phyloP scores from a whole-genome alignment of 2,113 vertebrate genomes.

The Ictalurus punctatus region DNA sequence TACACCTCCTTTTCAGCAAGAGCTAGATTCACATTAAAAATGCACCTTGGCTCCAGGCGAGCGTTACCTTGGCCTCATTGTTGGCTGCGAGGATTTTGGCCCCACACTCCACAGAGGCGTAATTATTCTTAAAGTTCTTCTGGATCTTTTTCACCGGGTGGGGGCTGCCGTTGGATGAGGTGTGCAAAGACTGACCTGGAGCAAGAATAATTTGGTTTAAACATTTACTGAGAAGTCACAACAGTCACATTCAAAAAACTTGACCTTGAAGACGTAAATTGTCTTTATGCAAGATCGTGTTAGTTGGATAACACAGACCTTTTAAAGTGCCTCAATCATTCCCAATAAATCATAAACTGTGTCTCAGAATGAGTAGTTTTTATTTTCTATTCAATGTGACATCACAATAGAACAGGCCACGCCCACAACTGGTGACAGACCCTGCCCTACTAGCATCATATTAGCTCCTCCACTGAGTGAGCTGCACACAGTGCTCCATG shows the following conservation, averaged over 20 bases:
- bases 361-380: too few relatives aligned
- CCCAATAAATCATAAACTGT: too few relatives aligned
- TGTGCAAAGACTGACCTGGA: conserved; percentile 90
- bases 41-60: neutral
- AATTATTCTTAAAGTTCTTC: conserved; percentile 97
- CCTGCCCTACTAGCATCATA: too few relatives aligned
- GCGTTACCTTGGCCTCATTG: conserved; percentile 92
- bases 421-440: too few relatives aligned
- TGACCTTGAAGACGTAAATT: too few relatives aligned
- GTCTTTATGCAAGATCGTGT: neutral
- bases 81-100: conserved; percentile 97
- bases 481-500: too few relatives aligned
- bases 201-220: neutral
- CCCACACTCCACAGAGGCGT: conserved; percentile 97
- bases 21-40: neutral
- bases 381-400: too few relatives aligned
- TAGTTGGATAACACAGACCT: neutral
- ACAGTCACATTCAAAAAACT: too few relatives aligned
- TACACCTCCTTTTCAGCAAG: neutral
- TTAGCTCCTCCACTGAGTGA: too few relatives aligned
- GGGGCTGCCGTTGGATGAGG: conserved; percentile 81
- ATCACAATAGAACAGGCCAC: too few relatives aligned
- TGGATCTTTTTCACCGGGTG: conserved; percentile 91
- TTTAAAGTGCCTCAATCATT: neutral
- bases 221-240: too few relatives aligned